Evolutionary conservation across 1,140 invertebrate species (phyloP), one percentile per base, ranked within the genome.

Genomic region (Trichoplusia ni): DNA sequence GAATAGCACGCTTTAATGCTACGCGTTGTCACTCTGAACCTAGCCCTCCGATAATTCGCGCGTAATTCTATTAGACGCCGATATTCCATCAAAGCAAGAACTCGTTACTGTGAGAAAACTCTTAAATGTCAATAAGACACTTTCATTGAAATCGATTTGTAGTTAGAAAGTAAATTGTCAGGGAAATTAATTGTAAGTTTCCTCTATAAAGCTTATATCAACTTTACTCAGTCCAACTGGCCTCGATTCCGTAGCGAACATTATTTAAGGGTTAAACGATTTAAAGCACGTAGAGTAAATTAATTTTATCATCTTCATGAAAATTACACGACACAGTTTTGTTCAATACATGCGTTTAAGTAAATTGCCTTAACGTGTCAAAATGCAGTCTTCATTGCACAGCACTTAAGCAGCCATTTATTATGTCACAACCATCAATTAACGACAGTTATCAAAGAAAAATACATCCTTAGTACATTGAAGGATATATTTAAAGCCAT

Each of bases 121-220:
- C 14, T 29, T 4, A 59, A 60, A 47, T 60, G 56, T 47, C 56
- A 47, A 60, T 60, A 46, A 42, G 38, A 58, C 54, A 60, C 42
- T 35, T 59, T 60, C 56, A 31, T 29, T 60, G 7, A 58, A 58
- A 58, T 58, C 27, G 38, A 58, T 58, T 44, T 29, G 23, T 44
- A 14, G 27, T 19, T 19, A 42, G 38, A 58, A 58, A 58, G 37
- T 44, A 29, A 27, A 44, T 44, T 31, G 54, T 58, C 44, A 42
- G 21, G 40, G 29, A 11, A 5, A 42, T 8, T 9, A 13, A 11
- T 16, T 9, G 11, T 54, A 3, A 25, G 23, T 27, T 54, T n/a
- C 14, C 19, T 38, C 13, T 38, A 38, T 8, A 6, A 21, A 33
- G n/a, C n/a, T n/a, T n/a, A 8, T 8, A 3, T 47, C 23, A 16